phyloP scores from a whole-genome alignment of 2,797 vertebrate genomes.

The Aotus griseimembra region DNA sequence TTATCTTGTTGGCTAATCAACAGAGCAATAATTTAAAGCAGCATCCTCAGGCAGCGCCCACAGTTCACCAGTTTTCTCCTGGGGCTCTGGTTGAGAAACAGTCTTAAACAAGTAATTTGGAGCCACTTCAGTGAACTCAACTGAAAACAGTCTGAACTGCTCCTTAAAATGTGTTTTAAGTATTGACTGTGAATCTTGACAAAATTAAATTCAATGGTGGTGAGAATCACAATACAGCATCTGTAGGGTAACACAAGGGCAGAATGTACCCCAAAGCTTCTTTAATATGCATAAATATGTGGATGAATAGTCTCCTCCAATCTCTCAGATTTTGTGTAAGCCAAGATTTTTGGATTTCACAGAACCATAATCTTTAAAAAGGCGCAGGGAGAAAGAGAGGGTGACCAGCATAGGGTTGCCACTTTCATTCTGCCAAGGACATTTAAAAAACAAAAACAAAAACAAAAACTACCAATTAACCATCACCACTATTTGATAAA shows the following conservation, averaged over 20 bases:
- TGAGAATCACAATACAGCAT: not conserved
- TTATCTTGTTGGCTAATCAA: conserved; percentile 59
- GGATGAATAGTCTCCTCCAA: conserved; percentile 10
- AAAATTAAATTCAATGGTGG: not conserved
- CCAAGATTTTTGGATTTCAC: conserved; percentile 56
- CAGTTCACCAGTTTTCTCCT: not conserved
- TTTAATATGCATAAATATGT: not conserved
- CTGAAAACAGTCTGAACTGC: conserved; percentile 46
- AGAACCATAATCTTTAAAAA: conserved; percentile 28
- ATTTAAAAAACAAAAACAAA: not conserved
- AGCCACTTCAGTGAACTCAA: conserved; percentile 28
- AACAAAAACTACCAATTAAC: not conserved
- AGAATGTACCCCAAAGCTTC: conserved; percentile 1
- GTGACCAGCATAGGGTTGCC: not conserved
- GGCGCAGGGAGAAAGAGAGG: not conserved
- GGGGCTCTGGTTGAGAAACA: conserved; percentile 51
- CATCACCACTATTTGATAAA: conserved; percentile 51
- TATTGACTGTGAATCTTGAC: not conserved
- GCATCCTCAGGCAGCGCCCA: not conserved
- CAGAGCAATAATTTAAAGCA: conserved; percentile 45
- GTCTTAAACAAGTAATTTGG: conserved; percentile 55
- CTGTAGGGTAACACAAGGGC: not conserved
- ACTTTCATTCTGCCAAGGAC: conserved; percentile 35
- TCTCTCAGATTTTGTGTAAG: conserved; percentile 10
- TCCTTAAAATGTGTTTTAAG: conserved; percentile 33